phyloP scores from a whole-genome alignment of 2,888 invertebrate genomes.

The Elysia crispata region DNA sequence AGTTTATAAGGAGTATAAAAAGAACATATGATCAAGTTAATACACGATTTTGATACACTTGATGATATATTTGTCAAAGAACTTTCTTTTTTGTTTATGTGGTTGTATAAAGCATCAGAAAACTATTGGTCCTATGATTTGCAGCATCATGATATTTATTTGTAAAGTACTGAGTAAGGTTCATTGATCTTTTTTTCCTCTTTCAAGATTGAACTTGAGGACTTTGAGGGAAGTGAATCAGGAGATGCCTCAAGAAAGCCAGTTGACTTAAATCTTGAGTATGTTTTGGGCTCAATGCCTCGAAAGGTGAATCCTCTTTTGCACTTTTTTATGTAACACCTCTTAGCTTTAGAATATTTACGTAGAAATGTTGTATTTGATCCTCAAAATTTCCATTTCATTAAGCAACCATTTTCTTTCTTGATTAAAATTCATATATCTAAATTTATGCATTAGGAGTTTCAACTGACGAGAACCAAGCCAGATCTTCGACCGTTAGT shows the following conservation, averaged over 20 bases:
- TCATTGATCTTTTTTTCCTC: background rate
- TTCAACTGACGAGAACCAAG: conserved; percentile 81
- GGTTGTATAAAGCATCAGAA: too few species aligned
- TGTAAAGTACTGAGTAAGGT: too few species aligned
- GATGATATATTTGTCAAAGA: too few species aligned
- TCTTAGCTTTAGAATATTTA: background rate
- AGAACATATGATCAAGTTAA: too few species aligned
- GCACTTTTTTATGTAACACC: background rate
- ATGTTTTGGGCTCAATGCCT: conserved; percentile 93
- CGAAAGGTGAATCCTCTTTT: conserved; percentile 81
- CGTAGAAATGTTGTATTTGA: too few species aligned
- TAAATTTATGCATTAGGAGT: conserved; percentile 78
- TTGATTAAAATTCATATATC: background rate
- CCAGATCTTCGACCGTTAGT: conserved; percentile 79
- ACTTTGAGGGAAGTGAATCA: conserved; percentile 54
- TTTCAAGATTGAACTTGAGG: conserved; percentile 67
- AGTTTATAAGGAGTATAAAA: too few species aligned
- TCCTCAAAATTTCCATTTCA: background rate
- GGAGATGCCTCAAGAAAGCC: conserved; percentile 79
- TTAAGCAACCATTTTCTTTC: background rate
- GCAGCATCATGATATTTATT: too few species aligned
- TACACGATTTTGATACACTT: too few species aligned
- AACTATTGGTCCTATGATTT: too few species aligned
- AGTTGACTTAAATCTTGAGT: conserved; percentile 91
- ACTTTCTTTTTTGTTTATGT: too few species aligned